Evolutionary conservation across 2,113 vertebrate species (phyloP).

Genomic region (Coturnix japonica): DNA sequence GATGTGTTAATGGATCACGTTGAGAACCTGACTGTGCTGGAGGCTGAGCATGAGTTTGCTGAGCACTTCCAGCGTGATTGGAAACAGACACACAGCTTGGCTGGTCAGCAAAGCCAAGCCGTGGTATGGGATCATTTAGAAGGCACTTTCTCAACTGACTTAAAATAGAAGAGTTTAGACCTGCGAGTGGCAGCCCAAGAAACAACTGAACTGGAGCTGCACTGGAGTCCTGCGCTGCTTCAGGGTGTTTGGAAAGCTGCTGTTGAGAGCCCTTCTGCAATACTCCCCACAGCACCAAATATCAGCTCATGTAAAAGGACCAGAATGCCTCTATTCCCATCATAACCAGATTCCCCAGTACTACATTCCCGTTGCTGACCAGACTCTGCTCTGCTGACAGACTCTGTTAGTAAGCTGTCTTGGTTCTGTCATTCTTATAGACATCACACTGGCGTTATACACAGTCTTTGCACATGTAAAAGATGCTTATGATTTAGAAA

Average conservation of each 20-base stretch:
- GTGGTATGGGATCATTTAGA: accelerated
- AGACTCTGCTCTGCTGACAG: background rate
- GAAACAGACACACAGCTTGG: background rate
- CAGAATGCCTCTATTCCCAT: background rate
- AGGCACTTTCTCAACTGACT: background rate
- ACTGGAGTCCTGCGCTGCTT: background rate
- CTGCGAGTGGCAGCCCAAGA: background rate
- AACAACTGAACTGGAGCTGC: background rate
- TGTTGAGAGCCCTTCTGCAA: background rate
- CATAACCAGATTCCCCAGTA: background rate
- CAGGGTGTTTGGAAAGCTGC: background rate
- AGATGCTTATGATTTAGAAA: background rate
- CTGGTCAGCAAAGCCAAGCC: background rate
- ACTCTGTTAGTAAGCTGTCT: background rate
- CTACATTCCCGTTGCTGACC: background rate
- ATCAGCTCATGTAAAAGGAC: background rate
- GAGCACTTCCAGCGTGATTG: accelerated
- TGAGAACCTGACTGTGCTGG: background rate
- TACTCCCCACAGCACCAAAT: background rate
- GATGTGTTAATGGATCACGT: accelerated
- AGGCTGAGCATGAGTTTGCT: accelerated
- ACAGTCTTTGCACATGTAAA: background rate
- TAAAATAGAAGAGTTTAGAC: background rate
- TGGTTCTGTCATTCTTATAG: background rate
- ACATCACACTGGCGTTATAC: background rate